Evolutionary conservation across 1,140 invertebrate genomes (phyloP).

Genomic region (Bemisia tabaci): DNA sequence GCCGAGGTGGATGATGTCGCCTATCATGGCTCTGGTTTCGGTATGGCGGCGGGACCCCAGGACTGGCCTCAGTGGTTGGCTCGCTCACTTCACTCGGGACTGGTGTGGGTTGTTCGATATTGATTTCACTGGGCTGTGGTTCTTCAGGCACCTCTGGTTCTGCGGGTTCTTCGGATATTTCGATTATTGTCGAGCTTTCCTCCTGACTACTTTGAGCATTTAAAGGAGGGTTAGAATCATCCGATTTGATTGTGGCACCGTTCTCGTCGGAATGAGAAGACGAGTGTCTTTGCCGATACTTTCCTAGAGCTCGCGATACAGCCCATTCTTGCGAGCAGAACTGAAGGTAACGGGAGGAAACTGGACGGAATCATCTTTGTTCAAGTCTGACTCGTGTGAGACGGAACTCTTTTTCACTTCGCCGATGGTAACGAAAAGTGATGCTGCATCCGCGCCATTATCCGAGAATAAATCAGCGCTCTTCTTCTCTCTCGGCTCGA

Average conservation of each 20-base stretch:
- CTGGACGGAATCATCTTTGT: conserved; percentile 21
- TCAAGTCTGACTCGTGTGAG: conserved; percentile 35
- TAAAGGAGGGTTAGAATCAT: conserved; percentile 42
- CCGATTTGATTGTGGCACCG: background rate
- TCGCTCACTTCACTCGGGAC: conserved; percentile 3
- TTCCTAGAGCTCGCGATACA: conserved; percentile 63
- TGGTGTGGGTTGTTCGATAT: background rate
- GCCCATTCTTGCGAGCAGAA: conserved; percentile 66
- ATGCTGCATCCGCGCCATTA: conserved; percentile 15
- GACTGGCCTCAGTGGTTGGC: background rate
- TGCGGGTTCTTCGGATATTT: conserved; percentile 29
- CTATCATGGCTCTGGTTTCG: conserved; percentile 27
- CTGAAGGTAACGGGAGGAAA: conserved; percentile 39
- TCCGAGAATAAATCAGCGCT: conserved; percentile 25
- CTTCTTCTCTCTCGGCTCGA: conserved; percentile 27
- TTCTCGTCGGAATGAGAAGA: conserved; percentile 12
- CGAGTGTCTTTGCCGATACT: conserved; percentile 57
- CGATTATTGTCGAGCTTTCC: conserved; percentile 34
- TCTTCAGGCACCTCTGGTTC: conserved; percentile 18
- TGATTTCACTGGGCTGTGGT: conserved; percentile 9
- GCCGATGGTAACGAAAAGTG: conserved; percentile 55
- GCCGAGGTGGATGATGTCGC: conserved; percentile 35
- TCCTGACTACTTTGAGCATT: conserved; percentile 43
- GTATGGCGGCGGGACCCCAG: background rate
- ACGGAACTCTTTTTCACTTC: conserved; percentile 46